Base-by-base conservation (phyloP, 2,797 vertebrate genomes). In the Cossypha caffra region DNA sequence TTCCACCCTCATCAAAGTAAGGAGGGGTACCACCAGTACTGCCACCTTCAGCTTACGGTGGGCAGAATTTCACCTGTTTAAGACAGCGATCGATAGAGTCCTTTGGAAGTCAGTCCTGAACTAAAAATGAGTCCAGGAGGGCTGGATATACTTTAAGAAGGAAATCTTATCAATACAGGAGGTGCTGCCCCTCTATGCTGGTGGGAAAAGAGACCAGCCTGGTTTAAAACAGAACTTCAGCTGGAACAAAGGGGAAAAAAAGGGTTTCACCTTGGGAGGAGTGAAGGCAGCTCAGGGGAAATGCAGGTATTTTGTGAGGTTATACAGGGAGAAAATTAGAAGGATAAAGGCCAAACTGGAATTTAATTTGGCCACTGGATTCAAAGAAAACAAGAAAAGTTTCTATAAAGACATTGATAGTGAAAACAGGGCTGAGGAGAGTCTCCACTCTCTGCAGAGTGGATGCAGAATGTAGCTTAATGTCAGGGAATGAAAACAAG, bases 1-100 rank as follows among this genome's bases (percentile, higher is more conserved):
- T 83, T 45, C 21, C 19, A 86, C 10, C 3, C 21, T 63, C 40
- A 59, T 19, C 42, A 43, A 24, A 33, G 10, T 28, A 52, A 45
- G 47, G 28, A 52, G 13, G 5, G 7, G 4, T 33, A 7, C 33
- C 19, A 33, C 23, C 18, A 85, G 37, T 37, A 23, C 10, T 37
- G 18, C 21, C 7, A 4, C 15, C 4, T 45, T 67, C 18, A 16
- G 51, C 23, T 51, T n/a, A 28, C 0, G 0, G 10, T 11, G 23
- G 38, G 23, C 52, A 43, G 43, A 75, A 43, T 37, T 58, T 59
- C 5, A 23, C 28, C 28, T 38, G 12, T n/a, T 58, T 58, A 51
- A 19, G 18, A 16, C 24, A 67, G 9, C 18, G n/a, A 58, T 43
- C 37, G n/a, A 13, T 5, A 66, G 26, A 18, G 11, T 58, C 17